Evolutionary conservation across 2,113 vertebrate species (phyloP).

Genomic region (Aptenodytes forsteri): DNA sequence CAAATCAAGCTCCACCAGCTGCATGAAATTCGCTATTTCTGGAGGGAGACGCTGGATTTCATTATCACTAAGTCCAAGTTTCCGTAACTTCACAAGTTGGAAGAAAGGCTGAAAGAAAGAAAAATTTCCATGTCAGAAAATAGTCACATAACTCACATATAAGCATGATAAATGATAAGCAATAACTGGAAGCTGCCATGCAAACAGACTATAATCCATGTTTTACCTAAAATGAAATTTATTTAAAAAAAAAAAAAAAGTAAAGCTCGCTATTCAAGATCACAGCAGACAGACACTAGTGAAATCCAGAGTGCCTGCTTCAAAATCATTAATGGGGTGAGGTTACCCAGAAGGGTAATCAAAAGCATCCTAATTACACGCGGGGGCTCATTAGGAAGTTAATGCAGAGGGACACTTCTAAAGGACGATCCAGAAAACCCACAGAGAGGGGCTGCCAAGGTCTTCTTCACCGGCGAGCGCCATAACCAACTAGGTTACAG

Average conservation of each 20-base stretch:
- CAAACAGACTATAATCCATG: background rate
- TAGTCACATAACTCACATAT: background rate
- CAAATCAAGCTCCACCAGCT: conserved; percentile 94
- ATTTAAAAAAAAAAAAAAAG: background rate
- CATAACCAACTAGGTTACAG: conserved; percentile 7
- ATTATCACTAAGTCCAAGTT: conserved; percentile 97
- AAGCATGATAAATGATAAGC: background rate
- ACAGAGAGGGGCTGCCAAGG: background rate
- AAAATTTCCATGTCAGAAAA: conserved; percentile 8
- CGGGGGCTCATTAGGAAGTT: background rate
- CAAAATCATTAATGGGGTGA: background rate
- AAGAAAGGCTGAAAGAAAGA: conserved; percentile 91
- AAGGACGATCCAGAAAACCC: background rate
- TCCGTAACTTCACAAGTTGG: conserved; percentile 93
- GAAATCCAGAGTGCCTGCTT: background rate
- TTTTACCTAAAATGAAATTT: background rate
- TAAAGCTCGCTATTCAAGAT: background rate
- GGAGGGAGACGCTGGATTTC: conserved; percentile 95
- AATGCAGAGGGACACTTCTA: background rate
- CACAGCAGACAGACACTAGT: background rate
- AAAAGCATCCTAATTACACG: conserved; percentile 43
- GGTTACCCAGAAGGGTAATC: conserved; percentile 17
- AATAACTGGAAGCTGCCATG: background rate
- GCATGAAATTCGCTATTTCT: conserved; percentile 97
- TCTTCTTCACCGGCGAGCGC: background rate